Evolutionary conservation across 1,140 invertebrate genomes (phyloP).

Genomic region (Drosophila kurseongensis): DNA sequence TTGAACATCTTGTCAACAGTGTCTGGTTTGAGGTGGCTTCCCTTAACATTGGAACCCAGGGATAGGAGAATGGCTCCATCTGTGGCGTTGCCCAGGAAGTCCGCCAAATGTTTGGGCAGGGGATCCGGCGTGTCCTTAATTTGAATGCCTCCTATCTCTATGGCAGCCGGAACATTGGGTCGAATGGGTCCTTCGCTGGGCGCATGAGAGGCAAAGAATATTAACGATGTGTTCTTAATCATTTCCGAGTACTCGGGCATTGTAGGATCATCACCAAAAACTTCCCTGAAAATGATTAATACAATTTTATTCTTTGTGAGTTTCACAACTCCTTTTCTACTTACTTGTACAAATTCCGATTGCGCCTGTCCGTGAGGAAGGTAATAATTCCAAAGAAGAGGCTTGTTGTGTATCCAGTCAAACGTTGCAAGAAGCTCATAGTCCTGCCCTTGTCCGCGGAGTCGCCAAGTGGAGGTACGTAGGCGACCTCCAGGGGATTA

Average conservation of each 20-base stretch:
- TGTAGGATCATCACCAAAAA: not conserved
- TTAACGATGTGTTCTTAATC: not conserved
- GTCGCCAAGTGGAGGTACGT: not conserved
- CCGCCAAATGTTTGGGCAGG: not conserved
- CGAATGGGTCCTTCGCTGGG: not conserved
- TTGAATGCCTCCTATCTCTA: constrained; percentile 1
- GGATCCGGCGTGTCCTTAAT: constrained; percentile 4
- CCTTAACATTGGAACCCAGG: not conserved
- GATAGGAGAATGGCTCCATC: not conserved
- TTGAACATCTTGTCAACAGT: constrained; percentile 8
- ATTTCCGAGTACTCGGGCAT: constrained; percentile 6
- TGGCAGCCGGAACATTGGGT: constrained; percentile 1
- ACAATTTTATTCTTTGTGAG: too few relatives aligned
- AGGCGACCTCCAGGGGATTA: not conserved
- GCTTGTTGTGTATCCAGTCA: not conserved
- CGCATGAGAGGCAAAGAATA: not conserved
- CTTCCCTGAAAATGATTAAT: not conserved
- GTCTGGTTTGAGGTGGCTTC: not conserved
- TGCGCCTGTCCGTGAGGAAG: not conserved
- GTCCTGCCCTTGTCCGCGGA: not conserved
- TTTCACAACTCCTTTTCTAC: not conserved
- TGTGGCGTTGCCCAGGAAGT: not conserved
- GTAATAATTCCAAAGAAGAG: not conserved
- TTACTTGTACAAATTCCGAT: constrained; percentile 1
- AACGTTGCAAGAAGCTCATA: not conserved